Evolutionary conservation across 1,140 invertebrate genomes (phyloP).

Genomic region (Hycleus phaleratus): DNA sequence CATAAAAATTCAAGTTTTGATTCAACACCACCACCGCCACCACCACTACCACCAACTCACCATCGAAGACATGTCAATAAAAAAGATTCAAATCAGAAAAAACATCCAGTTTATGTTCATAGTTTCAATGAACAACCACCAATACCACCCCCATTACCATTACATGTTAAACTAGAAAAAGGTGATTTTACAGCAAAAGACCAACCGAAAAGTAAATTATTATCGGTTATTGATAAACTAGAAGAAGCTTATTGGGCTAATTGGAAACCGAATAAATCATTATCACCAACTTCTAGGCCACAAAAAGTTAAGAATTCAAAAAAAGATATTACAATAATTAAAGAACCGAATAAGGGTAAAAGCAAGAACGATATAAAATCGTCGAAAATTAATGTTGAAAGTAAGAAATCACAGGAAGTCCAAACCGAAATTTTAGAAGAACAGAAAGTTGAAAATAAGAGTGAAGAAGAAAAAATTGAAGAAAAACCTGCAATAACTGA

Average conservation of each 20-base stretch:
- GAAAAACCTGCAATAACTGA: no score
- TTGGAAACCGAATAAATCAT: constrained; percentile 33
- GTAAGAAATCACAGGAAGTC: constrained; percentile 20
- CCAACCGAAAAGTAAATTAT: not conserved
- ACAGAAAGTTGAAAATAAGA: not conserved
- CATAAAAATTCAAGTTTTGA: constrained; percentile 8
- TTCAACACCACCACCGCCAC: not conserved
- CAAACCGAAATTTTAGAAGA: constrained; percentile 17
- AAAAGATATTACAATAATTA: not conserved
- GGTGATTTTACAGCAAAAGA: constrained; percentile 3
- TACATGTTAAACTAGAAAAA: not conserved
- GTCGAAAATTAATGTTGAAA: not conserved
- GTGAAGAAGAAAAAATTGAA: not conserved
- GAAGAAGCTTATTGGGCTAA: constrained; percentile 38
- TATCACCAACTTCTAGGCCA: not conserved
- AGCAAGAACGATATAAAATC: not conserved
- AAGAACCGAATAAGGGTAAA: not conserved
- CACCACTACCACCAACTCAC: not conserved
- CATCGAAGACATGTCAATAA: not conserved
- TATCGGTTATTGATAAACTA: constrained; percentile 25
- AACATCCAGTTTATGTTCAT: constrained; percentile 26
- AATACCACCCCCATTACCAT: constrained; percentile 1
- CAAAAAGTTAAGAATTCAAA: not conserved
- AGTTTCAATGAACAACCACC: constrained; percentile 4
- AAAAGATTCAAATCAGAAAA: constrained; percentile 4